Percentiles rank a stretch among this genome's conserved stretches.
phyloP scores from a whole-genome alignment of 2,113 vertebrate genomes.

The Mirza zaza region DNA sequence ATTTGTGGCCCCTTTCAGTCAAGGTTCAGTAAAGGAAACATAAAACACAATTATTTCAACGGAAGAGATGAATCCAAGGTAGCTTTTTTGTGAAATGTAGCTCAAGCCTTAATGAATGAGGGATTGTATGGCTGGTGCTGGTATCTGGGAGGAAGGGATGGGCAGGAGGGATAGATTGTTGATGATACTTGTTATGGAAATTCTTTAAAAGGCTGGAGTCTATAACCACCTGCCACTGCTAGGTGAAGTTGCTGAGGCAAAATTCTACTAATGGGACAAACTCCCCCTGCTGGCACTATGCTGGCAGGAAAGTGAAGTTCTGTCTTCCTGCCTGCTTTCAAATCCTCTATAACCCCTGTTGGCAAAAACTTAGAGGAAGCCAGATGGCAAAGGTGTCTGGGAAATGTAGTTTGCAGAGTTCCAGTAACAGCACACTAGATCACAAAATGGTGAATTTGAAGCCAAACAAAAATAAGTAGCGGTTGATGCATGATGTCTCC shows the following conservation, averaged over 20 bases:
- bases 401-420: conserved; percentile 1
- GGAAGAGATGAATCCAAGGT: neutral
- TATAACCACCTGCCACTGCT: neutral
- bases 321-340: neutral
- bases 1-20: neutral
- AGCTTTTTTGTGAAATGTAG: neutral
- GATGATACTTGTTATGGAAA: neutral
- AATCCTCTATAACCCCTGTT: neutral
- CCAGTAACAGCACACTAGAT: neutral
- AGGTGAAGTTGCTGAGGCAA: neutral
- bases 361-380: neutral
- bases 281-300: neutral
- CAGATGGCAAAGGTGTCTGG: neutral
- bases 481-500: neutral
- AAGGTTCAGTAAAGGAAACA: neutral
- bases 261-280: neutral
- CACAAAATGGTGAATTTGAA: neutral
- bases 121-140: neutral
- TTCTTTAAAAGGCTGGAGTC: neutral
- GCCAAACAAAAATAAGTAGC: neutral
- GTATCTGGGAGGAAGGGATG: neutral
- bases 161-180: neutral
- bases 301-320: neutral
- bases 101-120: neutral
- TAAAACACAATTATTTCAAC: neutral